phyloP scores from a whole-genome alignment of 2,797 vertebrate species.

The Thripadectes ignobilis region DNA sequence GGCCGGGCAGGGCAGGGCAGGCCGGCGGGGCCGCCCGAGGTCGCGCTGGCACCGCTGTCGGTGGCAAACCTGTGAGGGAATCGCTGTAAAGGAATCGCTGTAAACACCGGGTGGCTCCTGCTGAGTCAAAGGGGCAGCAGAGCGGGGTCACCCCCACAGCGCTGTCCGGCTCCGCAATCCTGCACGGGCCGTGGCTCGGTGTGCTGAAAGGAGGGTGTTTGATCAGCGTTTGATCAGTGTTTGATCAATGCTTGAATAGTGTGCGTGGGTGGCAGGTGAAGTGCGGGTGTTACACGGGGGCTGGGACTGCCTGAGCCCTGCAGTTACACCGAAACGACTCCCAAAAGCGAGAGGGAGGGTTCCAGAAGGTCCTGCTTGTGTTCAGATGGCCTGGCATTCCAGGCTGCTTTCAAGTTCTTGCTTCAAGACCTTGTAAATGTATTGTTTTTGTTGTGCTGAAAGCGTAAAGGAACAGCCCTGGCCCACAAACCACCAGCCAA shows the following conservation, averaged over 20 bases:
- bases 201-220: neutral
- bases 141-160: too few relatives aligned
- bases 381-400: neutral
- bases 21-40: neutral
- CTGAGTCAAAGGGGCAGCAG: too few relatives aligned
- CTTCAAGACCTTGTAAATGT: neutral
- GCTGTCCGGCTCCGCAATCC: too few relatives aligned
- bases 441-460: neutral
- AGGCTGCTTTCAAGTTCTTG: accelerated
- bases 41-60: neutral
- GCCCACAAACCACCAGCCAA: neutral
- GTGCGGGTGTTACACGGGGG: neutral
- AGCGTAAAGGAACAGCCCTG: neutral
- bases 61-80: neutral
- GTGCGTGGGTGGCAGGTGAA: neutral
- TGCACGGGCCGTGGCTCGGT: too few relatives aligned
- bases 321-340: neutral
- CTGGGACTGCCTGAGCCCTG: neutral
- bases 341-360: neutral
- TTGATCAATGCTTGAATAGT: neutral
- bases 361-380: accelerated
- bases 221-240: neutral
- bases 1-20: neutral
- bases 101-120: too few relatives aligned
- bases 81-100: neutral